phyloP scores from a whole-genome alignment of 2,797 vertebrate genomes.

The Chaenodraco wilsoni region DNA sequence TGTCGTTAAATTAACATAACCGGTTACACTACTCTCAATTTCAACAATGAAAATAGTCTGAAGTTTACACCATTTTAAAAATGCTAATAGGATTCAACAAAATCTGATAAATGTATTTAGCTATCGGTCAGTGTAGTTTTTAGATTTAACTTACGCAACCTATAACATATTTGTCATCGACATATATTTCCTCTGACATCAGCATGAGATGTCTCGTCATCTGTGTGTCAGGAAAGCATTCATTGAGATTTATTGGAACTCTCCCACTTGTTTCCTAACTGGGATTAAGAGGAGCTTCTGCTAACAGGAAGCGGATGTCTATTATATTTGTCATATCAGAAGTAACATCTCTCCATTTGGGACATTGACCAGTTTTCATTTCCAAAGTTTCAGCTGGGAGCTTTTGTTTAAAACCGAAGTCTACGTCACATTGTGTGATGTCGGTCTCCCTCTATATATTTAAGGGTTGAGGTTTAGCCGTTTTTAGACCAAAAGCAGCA shows the following conservation, averaged over 20 bases:
- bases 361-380: conserved; percentile 5
- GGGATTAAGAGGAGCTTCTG: conserved; percentile 8
- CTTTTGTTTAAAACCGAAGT: conserved; percentile 27
- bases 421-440: conserved; percentile 53
- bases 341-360: neutral
- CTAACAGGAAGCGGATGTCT: conserved; percentile 23
- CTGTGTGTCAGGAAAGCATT: conserved; percentile 15
- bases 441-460: conserved; percentile 54
- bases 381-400: neutral
- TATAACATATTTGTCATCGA: conserved; percentile 8
- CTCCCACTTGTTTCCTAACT: conserved; percentile 23
- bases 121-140: neutral
- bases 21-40: neutral
- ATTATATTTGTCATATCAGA: conserved; percentile 26
- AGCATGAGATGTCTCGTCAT: conserved; percentile 20
- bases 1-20: neutral
- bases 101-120: neutral
- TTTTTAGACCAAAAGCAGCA: conserved; percentile 66
- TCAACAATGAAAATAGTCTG: neutral
- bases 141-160: conserved; percentile 26
- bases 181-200: conserved; percentile 25
- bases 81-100: neutral
- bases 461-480: conserved; percentile 63
- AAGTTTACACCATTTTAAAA: neutral
- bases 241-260: conserved; percentile 3